Percentiles rank a stretch among this genome's conserved stretches.
Evolutionary conservation across 2,113 vertebrate genomes (phyloP).

Genomic region (Gulo gulo): DNA sequence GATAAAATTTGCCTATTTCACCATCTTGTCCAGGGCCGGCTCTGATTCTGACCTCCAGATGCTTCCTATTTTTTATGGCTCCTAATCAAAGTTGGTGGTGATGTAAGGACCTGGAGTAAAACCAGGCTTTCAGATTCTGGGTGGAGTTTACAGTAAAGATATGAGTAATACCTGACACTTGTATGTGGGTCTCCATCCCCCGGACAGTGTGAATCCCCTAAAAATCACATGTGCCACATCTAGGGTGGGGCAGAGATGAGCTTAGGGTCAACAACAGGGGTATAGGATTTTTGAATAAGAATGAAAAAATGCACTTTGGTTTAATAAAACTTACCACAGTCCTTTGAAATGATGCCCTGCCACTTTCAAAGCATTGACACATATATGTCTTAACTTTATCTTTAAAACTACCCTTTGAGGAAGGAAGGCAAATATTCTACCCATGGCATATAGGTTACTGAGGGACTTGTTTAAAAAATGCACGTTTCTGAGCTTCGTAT

Average conservation of each 20-base stretch:
- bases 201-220: background rate
- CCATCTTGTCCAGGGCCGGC: background rate
- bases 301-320: background rate
- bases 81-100: conserved; percentile 34
- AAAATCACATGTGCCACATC: background rate
- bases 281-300: background rate
- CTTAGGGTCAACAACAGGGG: background rate
- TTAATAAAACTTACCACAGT: background rate
- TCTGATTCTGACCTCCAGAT: conserved; percentile 51
- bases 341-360: background rate
- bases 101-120: conserved; percentile 55
- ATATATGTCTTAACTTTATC: background rate
- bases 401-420: background rate
- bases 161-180: conserved; percentile 60
- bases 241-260: background rate
- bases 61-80: conserved; percentile 61
- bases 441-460: background rate
- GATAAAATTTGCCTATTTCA: background rate
- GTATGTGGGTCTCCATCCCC: background rate
- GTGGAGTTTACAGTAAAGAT: conserved; percentile 61
- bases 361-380: background rate
- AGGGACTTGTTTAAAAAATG: background rate
- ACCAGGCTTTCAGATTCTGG: conserved; percentile 48
- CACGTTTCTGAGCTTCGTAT: background rate
- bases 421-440: background rate